Base-by-base conservation (phyloP, 1,140 invertebrate species). In the Charaxes varanes region DNA sequence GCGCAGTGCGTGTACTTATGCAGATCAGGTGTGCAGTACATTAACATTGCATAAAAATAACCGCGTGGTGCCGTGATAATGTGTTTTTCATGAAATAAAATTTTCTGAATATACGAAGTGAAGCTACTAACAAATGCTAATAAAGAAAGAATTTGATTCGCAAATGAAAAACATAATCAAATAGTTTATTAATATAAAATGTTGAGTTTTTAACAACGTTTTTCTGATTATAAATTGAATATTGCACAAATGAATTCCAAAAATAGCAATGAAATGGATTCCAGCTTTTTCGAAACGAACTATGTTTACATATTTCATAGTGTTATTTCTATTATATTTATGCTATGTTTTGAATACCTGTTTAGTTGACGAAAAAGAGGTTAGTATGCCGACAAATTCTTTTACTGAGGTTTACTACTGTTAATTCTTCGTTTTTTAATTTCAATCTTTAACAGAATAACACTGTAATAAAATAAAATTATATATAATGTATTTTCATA, bases 291-390 rank as follows among this genome's bases (percentile, higher is more conserved):
- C 76, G 54, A 80, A 71, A 48, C 64, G 66, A 71, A 77, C 57
- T 71, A 56, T 76, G 40, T 74, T 78, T 71, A 65, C 69, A 42
- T 78, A 69, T 74, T 78, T 78, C 58, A 77, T 54, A 63, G 71
- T 78, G 47, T 65, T 82, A 26, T 80, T 74, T 70, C 53, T 82
- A 65, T 67, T 82, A 60, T 82, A 78, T 71, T 72, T 79, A 71
- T 69, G 76, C 45, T 82, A 72, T 74, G 53, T 62, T 52, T 58
- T 79, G 63, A 79, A 77, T 80, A 63, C 59, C 48, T 82, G 57
- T 65, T 72, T 76, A 79, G 69, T 77, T 76, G 72, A 79, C 65
- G 60, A 73, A 70, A 69, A 51, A 44, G 67, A 68, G 70, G 74
- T 79, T 18, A 56, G 72, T 58, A 31, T 18, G n/a, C n/a, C n/a